Evolutionary conservation across 2,113 vertebrate species (phyloP).

Genomic region (Setophaga petechia): DNA sequence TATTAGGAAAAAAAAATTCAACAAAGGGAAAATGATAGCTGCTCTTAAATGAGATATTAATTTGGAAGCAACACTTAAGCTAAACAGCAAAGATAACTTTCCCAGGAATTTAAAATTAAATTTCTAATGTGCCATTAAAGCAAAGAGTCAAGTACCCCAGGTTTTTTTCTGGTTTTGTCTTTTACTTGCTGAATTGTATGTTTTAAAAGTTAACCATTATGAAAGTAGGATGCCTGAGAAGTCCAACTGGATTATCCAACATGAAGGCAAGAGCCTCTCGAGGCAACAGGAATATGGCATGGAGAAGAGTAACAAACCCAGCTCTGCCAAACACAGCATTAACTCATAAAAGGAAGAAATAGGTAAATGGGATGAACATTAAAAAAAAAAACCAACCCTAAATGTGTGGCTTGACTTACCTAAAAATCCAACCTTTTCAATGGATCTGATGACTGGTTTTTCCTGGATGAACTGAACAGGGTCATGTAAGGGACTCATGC

Average conservation of each 20-base stretch:
- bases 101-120: neutral
- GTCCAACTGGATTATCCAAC: neutral
- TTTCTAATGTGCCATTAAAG: neutral
- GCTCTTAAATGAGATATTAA: conserved; percentile 29
- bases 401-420: neutral
- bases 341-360: neutral
- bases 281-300: neutral
- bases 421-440: neutral
- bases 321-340: neutral
- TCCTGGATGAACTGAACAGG: neutral
- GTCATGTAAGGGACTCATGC: neutral
- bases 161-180: neutral
- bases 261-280: neutral
- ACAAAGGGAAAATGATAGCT: neutral
- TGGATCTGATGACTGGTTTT: neutral
- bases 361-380: neutral
- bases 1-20: conserved; percentile 19
- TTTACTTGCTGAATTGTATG: neutral
- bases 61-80: neutral
- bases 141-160: neutral
- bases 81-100: neutral
- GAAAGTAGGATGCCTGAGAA: neutral
- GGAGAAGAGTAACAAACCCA: neutral
- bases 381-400: neutral
- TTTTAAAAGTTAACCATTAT: neutral